These are phyloP conservation scores for Pachyramphus minor DNA, from an alignment of 2,113 vertebrate species.

Conservation along the genomic window DNA sequence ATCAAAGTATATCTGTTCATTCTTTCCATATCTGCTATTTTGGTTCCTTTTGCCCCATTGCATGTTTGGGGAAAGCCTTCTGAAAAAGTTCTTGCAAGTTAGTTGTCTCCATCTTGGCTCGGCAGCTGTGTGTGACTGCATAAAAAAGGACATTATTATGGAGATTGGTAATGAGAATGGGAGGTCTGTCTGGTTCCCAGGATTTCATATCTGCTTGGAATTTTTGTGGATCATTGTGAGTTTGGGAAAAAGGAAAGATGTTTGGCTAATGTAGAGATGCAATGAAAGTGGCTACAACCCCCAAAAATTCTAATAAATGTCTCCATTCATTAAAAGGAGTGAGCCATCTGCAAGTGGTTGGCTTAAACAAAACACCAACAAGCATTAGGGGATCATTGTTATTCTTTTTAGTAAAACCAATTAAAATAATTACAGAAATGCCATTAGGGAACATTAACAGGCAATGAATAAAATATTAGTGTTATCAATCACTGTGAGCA, in stretches of 20 bases:
- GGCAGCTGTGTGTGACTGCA: background rate
- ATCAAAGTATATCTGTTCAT: background rate
- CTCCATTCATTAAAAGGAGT: background rate
- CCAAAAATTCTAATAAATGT: background rate
- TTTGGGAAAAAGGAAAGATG: background rate
- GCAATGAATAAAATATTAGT: background rate
- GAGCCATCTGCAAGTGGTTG: background rate
- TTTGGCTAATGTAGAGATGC: background rate
- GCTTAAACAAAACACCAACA: conserved; percentile 18
- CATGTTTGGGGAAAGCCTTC: background rate
- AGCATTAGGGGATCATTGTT: background rate
- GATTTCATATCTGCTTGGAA: background rate
- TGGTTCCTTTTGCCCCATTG: background rate
- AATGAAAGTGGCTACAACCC: background rate
- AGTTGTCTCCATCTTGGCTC: background rate
- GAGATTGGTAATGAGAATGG: background rate
- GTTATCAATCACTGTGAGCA: background rate
- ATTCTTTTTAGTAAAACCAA: conserved; percentile 22
- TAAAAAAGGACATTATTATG: background rate
- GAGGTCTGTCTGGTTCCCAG: background rate
- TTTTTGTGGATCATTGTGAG: background rate
- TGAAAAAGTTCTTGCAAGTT: background rate
- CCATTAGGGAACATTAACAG: background rate
- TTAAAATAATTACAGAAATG: conserved; percentile 23
- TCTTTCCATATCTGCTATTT: background rate